Base-by-base conservation (phyloP, 2,113 vertebrate genomes). In the Petromus typicus region DNA sequence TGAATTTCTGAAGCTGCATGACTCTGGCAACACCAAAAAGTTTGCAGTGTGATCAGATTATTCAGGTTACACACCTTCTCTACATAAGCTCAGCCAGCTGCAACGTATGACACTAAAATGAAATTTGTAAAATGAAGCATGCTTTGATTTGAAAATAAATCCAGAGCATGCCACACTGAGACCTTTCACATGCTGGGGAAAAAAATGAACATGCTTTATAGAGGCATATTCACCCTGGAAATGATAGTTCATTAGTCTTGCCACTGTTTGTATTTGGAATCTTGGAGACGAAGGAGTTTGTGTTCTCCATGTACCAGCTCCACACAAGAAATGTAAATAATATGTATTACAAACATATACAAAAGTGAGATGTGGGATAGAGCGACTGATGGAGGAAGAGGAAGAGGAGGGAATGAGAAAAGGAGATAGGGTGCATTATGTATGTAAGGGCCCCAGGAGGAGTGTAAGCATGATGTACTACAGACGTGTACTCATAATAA, bases 141-240 rank as follows among this genome's bases (percentile, higher is more conserved):
- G 7, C 40, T 57, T 89, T 57, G 51, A 73, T n/a, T 92, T 92
- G 67, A 92, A 96, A 82, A 25, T 69, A 64, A 83, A 84, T 34
- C 30, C 61, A 59, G 83, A 79, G 48, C 40, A 43, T 51, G 37
- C 23, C 57, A 80, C 4, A 30, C 37, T 5, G 3, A 57, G 22
- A 80, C n/a, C 37, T 89, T 61, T 64, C 12, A 63, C 11, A 64
- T 30, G 45, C 89, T 83, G 30, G 5, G 9, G n/a, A n/a, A 75
- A 51, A 34, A 43, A 75, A 51, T 30, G 45, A 71, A 73, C 48
- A 32, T 48, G 43, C 13, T 75, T 71, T 51, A 32, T 80, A 0
- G 5, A 71, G 67, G n/a, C 11, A 43, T 20, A 25, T 30, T 12
- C 16, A 40, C 45, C 76, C 87, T 71, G 32, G 56, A 78, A 56